phyloP scores from a whole-genome alignment of 2,113 vertebrate genomes.

The Nerophis lumbriciformis region DNA sequence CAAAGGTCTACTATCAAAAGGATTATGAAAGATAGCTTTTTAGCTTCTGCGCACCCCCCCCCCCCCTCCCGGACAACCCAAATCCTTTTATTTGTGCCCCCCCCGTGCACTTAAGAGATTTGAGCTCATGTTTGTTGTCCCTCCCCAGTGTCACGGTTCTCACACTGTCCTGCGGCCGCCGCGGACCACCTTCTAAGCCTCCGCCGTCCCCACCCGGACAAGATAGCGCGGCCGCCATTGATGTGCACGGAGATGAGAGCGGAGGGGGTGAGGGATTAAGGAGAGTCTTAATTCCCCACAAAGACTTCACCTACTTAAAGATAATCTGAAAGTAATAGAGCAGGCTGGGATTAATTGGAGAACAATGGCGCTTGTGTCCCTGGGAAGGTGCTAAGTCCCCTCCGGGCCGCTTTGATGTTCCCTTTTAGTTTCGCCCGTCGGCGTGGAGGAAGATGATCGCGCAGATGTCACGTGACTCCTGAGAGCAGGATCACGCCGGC shows the following conservation, averaged over 20 bases:
- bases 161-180: conserved; percentile 67
- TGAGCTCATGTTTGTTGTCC: conserved; percentile 77
- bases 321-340: conserved; percentile 84
- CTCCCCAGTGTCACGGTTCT: conserved; percentile 72
- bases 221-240: conserved; percentile 74
- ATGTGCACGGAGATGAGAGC: conserved; percentile 64
- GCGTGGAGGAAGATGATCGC: conserved; percentile 26
- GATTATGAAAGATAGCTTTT: conserved; percentile 81
- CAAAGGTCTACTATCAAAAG: conserved; percentile 76
- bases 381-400: conserved; percentile 71
- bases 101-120: conserved; percentile 76
- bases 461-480: conserved; percentile 1
- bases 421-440: conserved; percentile 28
- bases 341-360: conserved; percentile 79
- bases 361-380: conserved; percentile 72
- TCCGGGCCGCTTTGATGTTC: conserved; percentile 72
- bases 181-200: conserved; percentile 78
- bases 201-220: conserved; percentile 70
- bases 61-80: conserved; percentile 62
- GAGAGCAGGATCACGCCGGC: background rate
- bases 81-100: conserved; percentile 75
- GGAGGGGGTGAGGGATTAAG: conserved; percentile 54
- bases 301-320: conserved; percentile 78
- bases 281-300: conserved; percentile 72
- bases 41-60: conserved; percentile 56